Evolutionary conservation across 2,888 invertebrate genomes (phyloP).

Genomic region (Eupithecia exiguata): DNA sequence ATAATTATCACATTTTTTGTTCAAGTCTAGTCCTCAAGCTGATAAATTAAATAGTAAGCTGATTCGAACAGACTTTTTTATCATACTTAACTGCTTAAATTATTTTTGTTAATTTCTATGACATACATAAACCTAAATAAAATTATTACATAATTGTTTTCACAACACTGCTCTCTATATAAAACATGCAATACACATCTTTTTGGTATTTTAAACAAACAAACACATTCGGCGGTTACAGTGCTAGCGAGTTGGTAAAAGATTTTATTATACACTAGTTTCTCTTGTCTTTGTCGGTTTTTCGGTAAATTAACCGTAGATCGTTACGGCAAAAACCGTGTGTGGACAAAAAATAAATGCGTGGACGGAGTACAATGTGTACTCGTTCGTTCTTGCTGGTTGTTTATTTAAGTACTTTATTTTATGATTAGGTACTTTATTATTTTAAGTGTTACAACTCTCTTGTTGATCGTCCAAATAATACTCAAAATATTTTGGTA

Average conservation of each 20-base stretch:
- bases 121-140: background rate
- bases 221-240: slow-evolving; percentile 27
- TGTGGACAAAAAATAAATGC: too few relatives aligned
- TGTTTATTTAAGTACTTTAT: too few relatives aligned
- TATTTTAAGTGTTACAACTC: too few relatives aligned
- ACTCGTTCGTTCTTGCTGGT: too few relatives aligned
- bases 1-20: background rate
- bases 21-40: background rate
- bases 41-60: background rate
- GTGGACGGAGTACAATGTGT: too few relatives aligned
- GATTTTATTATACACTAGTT: too few relatives aligned
- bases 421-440: too few relatives aligned
- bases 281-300: too few relatives aligned
- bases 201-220: slow-evolving; percentile 37
- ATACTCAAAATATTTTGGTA: too few relatives aligned
- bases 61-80: background rate
- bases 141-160: slow-evolving; percentile 14
- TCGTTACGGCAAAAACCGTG: too few relatives aligned
- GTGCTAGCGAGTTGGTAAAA: slow-evolving; percentile 19
- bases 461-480: too few relatives aligned
- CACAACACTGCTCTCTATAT: slow-evolving; percentile 12
- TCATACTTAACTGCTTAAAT: background rate
- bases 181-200: slow-evolving; percentile 17
- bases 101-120: background rate
- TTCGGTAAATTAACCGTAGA: too few relatives aligned